These are phyloP conservation scores for Leucozona laternaria DNA, from an alignment of 2,888 invertebrate species.

Conservation along the genomic window DNA sequence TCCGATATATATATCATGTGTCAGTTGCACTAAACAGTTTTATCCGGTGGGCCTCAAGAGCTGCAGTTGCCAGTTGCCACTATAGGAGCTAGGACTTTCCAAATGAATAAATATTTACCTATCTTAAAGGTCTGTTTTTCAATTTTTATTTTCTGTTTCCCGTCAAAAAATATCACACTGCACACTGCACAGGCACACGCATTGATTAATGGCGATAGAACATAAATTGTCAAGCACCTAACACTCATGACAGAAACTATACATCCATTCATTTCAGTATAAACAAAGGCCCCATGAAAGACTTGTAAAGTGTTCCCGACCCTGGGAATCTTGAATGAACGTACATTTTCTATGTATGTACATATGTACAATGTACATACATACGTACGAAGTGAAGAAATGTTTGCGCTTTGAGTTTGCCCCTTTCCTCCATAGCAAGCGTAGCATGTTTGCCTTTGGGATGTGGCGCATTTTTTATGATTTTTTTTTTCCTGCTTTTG, in stretches of 20 bases:
- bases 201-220: constrained; percentile 58
- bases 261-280: constrained; percentile 50
- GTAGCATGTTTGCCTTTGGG: constrained; percentile 47
- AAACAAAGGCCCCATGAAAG: constrained; percentile 52
- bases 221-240: constrained; percentile 64
- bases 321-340: constrained; percentile 57
- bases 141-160: constrained; percentile 1
- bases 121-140: not conserved
- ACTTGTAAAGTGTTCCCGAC: constrained; percentile 63
- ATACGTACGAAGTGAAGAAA: constrained; percentile 34
- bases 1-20: constrained; percentile 35
- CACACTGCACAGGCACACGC: constrained; percentile 8
- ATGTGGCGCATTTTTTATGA: constrained; percentile 50
- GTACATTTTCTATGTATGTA: not conserved
- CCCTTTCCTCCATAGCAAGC: constrained; percentile 1
- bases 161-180: constrained; percentile 30
- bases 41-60: constrained; percentile 20
- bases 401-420: constrained; percentile 53
- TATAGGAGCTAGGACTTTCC: constrained; percentile 38
- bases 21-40: constrained; percentile 34
- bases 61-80: constrained; percentile 1
- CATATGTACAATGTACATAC: too few species aligned
- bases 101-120: constrained; percentile 56
- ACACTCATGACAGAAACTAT: constrained; percentile 53
- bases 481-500: constrained; percentile 39